Base-by-base conservation (phyloP, 2,888 invertebrate species). In the Aspidapion aeneum region DNA sequence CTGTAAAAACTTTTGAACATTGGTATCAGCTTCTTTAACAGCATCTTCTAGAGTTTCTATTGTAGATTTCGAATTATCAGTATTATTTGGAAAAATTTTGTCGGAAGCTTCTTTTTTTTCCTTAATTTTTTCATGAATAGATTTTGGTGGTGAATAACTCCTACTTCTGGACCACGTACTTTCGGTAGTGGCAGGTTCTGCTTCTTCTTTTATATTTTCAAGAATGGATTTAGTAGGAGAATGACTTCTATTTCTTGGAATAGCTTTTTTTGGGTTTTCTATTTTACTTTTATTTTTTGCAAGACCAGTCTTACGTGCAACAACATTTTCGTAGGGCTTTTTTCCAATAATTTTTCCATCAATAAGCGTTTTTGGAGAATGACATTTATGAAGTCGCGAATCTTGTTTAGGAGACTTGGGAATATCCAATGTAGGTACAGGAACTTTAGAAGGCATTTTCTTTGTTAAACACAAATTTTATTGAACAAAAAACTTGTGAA, bases 281-380 rank as follows among this genome's bases (percentile, higher is more conserved):
- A n/a, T n/a, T n/a, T n/a, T n/a, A n/a, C n/a, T n/a, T n/a, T n/a
- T n/a, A n/a, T n/a, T n/a, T n/a, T n/a, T n/a, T n/a, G n/a, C n/a
- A n/a, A n/a, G n/a, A 7, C 35, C 35, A 35, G 35, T 35, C 12
- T 12, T 12, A 12, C 5, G 3, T 3, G 35, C n/a, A 16, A 1
- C 17, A 18, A 55, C n/a, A 9, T 22, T 20, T 22, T 50, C 61
- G 1, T 18, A 48, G 1, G 57, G 18, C 12, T 55, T 51, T 54
- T 58, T 58, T 9, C 61, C 64, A 18, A 64, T 59, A 2, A 58
- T 21, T 18, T 56, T 49, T 1, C 64, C 64, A 54, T 64, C 35
- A 9, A 62, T 61, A 5, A 64, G 62, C 59, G 51, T 64, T 62
- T 20, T 64, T 64, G 5, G 64, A 61, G 19, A 61, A 64, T 35